Evolutionary conservation across 2,888 invertebrate genomes (phyloP), one percentile per base, ranked within the genome.

Genomic region (Mythimna lalbum): DNA sequence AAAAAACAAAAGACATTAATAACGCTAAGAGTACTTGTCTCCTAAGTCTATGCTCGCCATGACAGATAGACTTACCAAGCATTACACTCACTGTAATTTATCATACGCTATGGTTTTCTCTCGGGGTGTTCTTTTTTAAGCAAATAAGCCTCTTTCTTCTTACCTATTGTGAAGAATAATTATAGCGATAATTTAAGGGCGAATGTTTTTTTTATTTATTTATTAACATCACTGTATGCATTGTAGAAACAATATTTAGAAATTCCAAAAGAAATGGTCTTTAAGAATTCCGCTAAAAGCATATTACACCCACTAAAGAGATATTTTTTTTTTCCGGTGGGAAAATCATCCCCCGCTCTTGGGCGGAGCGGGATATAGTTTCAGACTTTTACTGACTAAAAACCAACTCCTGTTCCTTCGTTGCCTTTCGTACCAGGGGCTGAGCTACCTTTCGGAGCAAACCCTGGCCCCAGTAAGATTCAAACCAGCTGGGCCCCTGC

Each of bases 11-110:
- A 36, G 0, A 47, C 27, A 77, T 57, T 64, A 71, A 71, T 61
- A 52, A 71, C 23, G 21, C 36, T 56, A 64, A 23, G 27, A 71
- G 53, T 21, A 76, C 61, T 50, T 64, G 63, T 71, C 50, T 21
- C 31, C 47, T 31, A 47, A 56, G 60, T 71, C 76, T 76, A 76
- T 64, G 14, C 12, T n/a, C 52, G 19, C 43, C 60, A 36, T 77
- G 77, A 71, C 77, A 76, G 71, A 77, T 77, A 64, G 61, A 71
- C 55, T 71, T 77, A 61, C 49, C 49, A 27, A 71, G 75, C 52
- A 71, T 75, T 70, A 77, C 47, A 47, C 36, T 64, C 21, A 31
- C 47, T 47, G 31, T 6, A 56, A 77, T 76, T 65, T 71, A 62
- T 72, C 72, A 77, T 39, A 61, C 36, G 50, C 47, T 60, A 61